Percentiles rank a stretch among this genome's conserved stretches.
Evolutionary conservation across 1,140 invertebrate species (phyloP).

Genomic region (Aradophagus sp.): DNA sequence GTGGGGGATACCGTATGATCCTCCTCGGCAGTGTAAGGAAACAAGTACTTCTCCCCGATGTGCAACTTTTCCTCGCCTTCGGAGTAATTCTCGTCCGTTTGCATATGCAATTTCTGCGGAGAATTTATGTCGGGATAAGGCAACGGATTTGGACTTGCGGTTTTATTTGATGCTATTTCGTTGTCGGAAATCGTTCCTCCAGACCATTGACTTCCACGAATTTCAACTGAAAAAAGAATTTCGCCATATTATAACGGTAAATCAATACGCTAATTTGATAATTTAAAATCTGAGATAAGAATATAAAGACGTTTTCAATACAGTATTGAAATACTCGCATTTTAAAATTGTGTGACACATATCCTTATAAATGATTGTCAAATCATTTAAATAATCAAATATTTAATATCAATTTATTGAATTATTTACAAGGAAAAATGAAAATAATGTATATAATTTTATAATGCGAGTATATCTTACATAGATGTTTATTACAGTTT

Average conservation of each 20-base stretch:
- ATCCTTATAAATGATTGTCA: no score
- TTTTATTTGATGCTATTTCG: slow-evolving; percentile 79
- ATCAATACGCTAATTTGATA: no score
- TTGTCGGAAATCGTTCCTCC: slow-evolving; percentile 85
- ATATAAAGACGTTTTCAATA: no score
- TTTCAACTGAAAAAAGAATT: slow-evolving; percentile 72
- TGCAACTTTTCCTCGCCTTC: slow-evolving; percentile 83
- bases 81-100: slow-evolving; percentile 79
- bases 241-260: no score
- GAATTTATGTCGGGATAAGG: slow-evolving; percentile 82
- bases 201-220: slow-evolving; percentile 83
- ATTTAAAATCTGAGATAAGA: no score
- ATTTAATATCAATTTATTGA: no score
- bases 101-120: slow-evolving; percentile 75
- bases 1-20: slow-evolving; percentile 75
- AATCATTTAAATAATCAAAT: no score
- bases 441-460: no score
- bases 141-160: slow-evolving; percentile 82
- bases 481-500: no score
- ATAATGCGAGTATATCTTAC: slow-evolving; percentile 4
- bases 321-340: no score
- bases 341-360: no score
- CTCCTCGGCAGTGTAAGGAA: slow-evolving; percentile 81
- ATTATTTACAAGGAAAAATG: no score
- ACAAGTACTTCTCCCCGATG: slow-evolving; percentile 84